Conservation (phyloP, 2,888 invertebrate species). For the Dolichopus griseipennis region DNA sequence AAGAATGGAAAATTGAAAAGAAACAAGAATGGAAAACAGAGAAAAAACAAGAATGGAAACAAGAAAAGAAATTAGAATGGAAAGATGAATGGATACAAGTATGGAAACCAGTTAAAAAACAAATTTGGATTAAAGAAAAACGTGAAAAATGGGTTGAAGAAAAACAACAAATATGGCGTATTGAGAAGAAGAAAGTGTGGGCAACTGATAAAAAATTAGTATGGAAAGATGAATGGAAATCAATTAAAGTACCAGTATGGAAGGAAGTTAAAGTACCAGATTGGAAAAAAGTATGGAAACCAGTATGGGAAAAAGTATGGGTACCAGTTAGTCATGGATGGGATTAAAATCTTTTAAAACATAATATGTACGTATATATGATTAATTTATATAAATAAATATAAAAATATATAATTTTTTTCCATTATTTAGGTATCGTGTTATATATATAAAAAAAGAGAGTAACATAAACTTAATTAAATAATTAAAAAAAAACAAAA, state of each 20-base stretch:
- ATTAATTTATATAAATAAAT: too few relatives aligned
- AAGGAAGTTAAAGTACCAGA: constrained; percentile 56
- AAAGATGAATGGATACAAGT: constrained; percentile 53
- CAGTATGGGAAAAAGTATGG: constrained; percentile 79
- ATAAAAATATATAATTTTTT: too few relatives aligned
- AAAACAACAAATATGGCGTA: constrained; percentile 57
- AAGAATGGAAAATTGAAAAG: constrained; percentile 56
- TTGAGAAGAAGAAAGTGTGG: constrained; percentile 51
- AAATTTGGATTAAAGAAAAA: constrained; percentile 72
- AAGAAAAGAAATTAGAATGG: constrained; percentile 61
- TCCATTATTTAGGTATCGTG: background rate
- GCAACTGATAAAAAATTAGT: constrained; percentile 62
- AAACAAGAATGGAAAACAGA: constrained; percentile 73
- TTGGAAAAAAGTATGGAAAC: constrained; percentile 75
- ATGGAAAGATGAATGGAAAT: constrained; percentile 60
- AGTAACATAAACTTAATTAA: background rate
- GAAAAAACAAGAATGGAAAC: constrained; percentile 65
- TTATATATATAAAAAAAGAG: background rate
- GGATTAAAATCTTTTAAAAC: constrained; percentile 29
- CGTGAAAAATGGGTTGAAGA: constrained; percentile 65
- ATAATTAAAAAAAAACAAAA: background rate
- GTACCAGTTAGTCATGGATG: constrained; percentile 52
- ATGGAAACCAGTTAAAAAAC: constrained; percentile 70
- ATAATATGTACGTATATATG: too few relatives aligned
- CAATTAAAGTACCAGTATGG: constrained; percentile 66